phyloP scores from a whole-genome alignment of 2,888 invertebrate species.

The Melangyna quadrimaculata region DNA sequence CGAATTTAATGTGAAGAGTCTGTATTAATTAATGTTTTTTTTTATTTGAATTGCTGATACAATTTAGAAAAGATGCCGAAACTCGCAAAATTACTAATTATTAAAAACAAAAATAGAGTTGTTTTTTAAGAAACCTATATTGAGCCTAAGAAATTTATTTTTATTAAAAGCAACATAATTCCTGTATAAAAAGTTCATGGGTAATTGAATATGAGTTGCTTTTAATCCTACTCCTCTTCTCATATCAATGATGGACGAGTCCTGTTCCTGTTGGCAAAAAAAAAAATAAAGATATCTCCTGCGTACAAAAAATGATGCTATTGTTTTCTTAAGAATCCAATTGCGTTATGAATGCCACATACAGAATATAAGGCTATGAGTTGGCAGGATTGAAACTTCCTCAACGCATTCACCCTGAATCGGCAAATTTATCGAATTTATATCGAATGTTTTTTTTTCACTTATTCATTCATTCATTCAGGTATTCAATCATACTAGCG shows the following conservation, averaged over 20 bases:
- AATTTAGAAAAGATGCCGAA: too few relatives aligned
- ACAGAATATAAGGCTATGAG: neutral
- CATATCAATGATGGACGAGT: neutral
- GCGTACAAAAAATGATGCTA: neutral
- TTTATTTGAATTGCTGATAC: too few relatives aligned
- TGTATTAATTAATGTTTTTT: too few relatives aligned
- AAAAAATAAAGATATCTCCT: neutral
- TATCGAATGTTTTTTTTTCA: conserved; percentile 32
- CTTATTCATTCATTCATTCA: conserved; percentile 40
- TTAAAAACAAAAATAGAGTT: too few relatives aligned
- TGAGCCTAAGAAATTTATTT: neutral
- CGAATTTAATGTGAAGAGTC: too few relatives aligned
- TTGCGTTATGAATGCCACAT: neutral
- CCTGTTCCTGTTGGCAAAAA: neutral
- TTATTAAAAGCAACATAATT: neutral
- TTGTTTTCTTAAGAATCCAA: conserved; percentile 6
- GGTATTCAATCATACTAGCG: conserved; percentile 10
- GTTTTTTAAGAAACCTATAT: neutral
- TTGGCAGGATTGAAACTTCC: neutral
- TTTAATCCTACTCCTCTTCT: neutral
- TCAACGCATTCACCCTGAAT: conserved; percentile 5
- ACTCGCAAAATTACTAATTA: too few relatives aligned
- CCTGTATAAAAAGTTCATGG: neutral
- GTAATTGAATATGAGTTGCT: neutral
- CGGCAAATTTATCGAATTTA: conserved; percentile 40